These are phyloP conservation scores for Sialis lutaria DNA, from an alignment of 2,888 invertebrate species.

Conservation along the genomic window DNA sequence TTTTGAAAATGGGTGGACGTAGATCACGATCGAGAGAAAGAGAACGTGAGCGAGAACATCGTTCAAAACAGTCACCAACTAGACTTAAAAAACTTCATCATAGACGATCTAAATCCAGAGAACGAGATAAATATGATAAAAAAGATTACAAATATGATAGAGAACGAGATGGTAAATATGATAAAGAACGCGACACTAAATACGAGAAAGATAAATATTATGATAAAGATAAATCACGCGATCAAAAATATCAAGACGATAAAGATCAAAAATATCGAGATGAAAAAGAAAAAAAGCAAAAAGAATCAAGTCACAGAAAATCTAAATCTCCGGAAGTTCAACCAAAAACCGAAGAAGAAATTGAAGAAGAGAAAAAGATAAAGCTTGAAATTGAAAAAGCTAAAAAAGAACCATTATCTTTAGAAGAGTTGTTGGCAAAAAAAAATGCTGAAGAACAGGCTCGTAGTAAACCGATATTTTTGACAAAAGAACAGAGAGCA, in stretches of 20 bases:
- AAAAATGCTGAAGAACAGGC: constrained; percentile 94
- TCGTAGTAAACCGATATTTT: constrained; percentile 87
- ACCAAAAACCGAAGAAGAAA: constrained; percentile 17
- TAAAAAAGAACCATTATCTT: constrained; percentile 75
- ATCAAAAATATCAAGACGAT: constrained; percentile 20
- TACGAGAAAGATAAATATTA: constrained; percentile 15
- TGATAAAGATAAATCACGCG: constrained; percentile 14
- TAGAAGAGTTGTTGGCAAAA: constrained; percentile 89
- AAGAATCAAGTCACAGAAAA: constrained; percentile 19
- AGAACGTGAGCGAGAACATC: constrained; percentile 9
- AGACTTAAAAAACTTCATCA: constrained; percentile 22
- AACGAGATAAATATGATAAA: constrained; percentile 19
- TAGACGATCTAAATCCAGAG: constrained; percentile 20
- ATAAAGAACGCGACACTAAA: constrained; percentile 10
- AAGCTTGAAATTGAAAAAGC: constrained; percentile 24
- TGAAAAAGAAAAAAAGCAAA: constrained; percentile 24
- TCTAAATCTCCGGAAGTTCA: constrained; percentile 21
- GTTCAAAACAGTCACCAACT: constrained; percentile 20
- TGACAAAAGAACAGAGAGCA: constrained; percentile 90
- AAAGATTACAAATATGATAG: constrained; percentile 11
- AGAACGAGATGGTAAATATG: constrained; percentile 13
- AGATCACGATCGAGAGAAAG: constrained; percentile 26
- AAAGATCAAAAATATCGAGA: constrained; percentile 19
- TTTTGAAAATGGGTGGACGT: constrained; percentile 9
- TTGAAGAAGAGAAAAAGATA: constrained; percentile 12